Evolutionary conservation across 2,797 vertebrate genomes (phyloP).

Genomic region (Miichthys miiuy): DNA sequence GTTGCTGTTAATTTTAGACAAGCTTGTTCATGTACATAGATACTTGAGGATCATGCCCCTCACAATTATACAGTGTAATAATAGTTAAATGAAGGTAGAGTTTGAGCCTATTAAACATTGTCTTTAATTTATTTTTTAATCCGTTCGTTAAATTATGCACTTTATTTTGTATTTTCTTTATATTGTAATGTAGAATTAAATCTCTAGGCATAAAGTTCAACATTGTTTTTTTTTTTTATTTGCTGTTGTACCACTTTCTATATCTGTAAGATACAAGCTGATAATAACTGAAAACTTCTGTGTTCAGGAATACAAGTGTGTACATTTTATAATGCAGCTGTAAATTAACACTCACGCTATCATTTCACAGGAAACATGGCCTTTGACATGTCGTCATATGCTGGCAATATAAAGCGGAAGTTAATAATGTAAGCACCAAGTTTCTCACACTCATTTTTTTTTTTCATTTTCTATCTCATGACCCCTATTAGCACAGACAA

Average conservation of each 20-base stretch:
- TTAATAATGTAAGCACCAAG: constrained; percentile 39
- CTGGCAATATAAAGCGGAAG: constrained; percentile 54
- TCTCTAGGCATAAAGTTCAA: constrained; percentile 4
- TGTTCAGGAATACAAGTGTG: constrained; percentile 4
- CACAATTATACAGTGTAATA: neutral
- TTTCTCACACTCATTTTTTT: constrained; percentile 57
- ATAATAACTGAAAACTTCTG: neutral
- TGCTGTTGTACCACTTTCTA: constrained; percentile 28
- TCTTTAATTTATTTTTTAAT: constrained; percentile 41
- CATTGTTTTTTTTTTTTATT: neutral
- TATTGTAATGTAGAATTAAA: constrained; percentile 26
- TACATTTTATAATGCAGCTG: constrained; percentile 1
- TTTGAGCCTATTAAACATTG: constrained; percentile 8
- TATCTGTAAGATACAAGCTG: constrained; percentile 17
- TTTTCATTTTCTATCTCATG: constrained; percentile 28
- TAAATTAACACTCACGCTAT: constrained; percentile 10
- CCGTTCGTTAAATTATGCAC: constrained; percentile 41
- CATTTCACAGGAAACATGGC: constrained; percentile 28
- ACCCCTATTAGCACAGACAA: constrained; percentile 50
- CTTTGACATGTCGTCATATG: constrained; percentile 41
- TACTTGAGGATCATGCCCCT: neutral
- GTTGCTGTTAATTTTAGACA: constrained; percentile 26
- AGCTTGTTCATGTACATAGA: constrained; percentile 24
- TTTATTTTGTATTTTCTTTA: constrained; percentile 52
- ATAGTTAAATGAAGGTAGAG: constrained; percentile 18